Conservation (phyloP, 1,140 invertebrate species). For the Bombus terrestris region DNA sequence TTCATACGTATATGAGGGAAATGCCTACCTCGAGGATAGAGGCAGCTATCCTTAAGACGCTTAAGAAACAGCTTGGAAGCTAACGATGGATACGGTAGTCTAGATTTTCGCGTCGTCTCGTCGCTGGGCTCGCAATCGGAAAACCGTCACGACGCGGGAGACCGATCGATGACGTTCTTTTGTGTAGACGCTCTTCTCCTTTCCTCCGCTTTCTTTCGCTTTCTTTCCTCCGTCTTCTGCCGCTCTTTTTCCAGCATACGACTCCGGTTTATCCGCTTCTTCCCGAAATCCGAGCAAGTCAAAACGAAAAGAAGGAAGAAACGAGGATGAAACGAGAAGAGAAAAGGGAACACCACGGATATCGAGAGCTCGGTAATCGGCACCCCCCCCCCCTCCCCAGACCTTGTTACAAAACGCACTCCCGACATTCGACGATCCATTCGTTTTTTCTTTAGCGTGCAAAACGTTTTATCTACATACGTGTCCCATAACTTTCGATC, state of each 20-base stretch:
- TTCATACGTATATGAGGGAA: neutral
- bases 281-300: constrained; percentile 24
- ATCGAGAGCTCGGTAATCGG: constrained; percentile 43
- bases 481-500: neutral
- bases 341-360: neutral
- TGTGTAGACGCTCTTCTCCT: constrained; percentile 42
- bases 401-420: constrained; percentile 8
- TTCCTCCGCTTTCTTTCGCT: constrained; percentile 10
- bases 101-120: constrained; percentile 51
- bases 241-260: neutral
- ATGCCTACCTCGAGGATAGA: neutral
- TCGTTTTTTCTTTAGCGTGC: neutral
- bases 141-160: constrained; percentile 51
- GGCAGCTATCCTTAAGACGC: neutral
- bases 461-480: constrained; percentile 1
- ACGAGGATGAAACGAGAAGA: neutral
- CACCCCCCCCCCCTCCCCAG: neutral
- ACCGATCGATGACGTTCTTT: constrained; percentile 64
- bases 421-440: neutral
- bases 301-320: constrained; percentile 1
- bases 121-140: constrained; percentile 57
- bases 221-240: neutral
- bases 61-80: constrained; percentile 6
- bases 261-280: neutral
- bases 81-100: neutral